Evolutionary conservation across 2,113 vertebrate species (phyloP), one percentile per base, ranked within the genome.

Genomic region (Pipra filicauda): DNA sequence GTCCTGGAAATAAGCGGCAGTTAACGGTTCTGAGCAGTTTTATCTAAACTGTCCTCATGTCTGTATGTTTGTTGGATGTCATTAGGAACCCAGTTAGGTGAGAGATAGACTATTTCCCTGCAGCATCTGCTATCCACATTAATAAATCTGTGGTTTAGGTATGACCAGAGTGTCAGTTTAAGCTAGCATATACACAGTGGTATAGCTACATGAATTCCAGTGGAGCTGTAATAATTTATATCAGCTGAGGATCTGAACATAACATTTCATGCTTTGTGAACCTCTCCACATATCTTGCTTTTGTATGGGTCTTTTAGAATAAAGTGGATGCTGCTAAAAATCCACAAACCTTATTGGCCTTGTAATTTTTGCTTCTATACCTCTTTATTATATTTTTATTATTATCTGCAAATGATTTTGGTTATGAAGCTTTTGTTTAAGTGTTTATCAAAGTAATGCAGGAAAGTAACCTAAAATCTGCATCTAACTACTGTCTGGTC

Each of bases 11-110:
- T 23, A 95, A 67, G 54, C 22, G 51, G 44, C 69, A 54, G 44
- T 30, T 69, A 89, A 82, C 22, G 46, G 41, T 49, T 86, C 69
- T 67, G 41, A 85, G 74, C 23, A 89, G 24, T 59, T 87, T 91
- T 67, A 89, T 76, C 77, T 85, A 46, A 87, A 51, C 18, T 48
- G 2, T 66, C 64, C 37, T 92, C 43, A 28, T 48, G 52, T 41
- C 51, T 76, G 19, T 92, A 18, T 65, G 61, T 89, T 91, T 92
- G 57, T 69, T 84, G 67, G 54, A 61, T 87, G 70, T 65, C 73
- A 87, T 87, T 85, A 95, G 41, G 61, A 94, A 76, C 41, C 49
- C 75, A 69, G 73, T 67, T 82, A 87, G 66, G 70, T 95, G 84
- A 87, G 59, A 93, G 51, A 77, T 78, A 41, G 3, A 44, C 57